A percentile compares a stretch with the other conserved stretches of the same genome.
These are phyloP conservation scores for Psilopsiagon aymara DNA, from an alignment of 2,113 vertebrate species.

Conservation along the genomic window DNA sequence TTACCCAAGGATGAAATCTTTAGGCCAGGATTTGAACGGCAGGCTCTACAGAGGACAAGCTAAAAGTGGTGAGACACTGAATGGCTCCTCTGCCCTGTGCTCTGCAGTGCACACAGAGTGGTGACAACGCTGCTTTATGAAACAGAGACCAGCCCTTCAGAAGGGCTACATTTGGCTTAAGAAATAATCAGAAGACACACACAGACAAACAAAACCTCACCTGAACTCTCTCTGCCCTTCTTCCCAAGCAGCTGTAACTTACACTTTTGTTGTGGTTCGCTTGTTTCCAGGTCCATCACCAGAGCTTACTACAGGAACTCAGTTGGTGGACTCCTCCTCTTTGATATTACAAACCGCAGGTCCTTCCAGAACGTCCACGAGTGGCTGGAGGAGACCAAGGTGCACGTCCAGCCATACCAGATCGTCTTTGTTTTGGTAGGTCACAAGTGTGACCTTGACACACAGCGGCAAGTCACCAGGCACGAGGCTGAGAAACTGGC, in stretches of 20 bases:
- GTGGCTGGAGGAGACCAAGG: slow-evolving; percentile 92
- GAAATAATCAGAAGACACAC: background rate
- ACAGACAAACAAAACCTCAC: background rate
- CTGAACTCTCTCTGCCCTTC: background rate
- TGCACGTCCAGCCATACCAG: slow-evolving; percentile 93
- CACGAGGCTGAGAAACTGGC: slow-evolving; percentile 97
- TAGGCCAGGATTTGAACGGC: background rate
- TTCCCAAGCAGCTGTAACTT: slow-evolving; percentile 1
- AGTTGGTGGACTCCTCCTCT: slow-evolving; percentile 94
- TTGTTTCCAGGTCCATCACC: slow-evolving; percentile 86
- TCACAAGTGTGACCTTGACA: slow-evolving; percentile 96
- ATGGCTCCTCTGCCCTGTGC: background rate
- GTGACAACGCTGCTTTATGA: background rate
- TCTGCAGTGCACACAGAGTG: background rate
- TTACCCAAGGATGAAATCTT: background rate
- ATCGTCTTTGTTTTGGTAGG: slow-evolving; percentile 95
- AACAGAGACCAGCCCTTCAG: background rate
- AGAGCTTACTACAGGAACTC: slow-evolving; percentile 95
- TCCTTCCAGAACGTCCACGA: slow-evolving; percentile 96
- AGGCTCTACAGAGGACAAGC: background rate
- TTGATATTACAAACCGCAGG: slow-evolving; percentile 96
- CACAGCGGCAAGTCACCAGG: slow-evolving; percentile 90
- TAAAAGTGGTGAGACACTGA: fast-evolving
- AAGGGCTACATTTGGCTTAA: background rate
- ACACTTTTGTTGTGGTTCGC: background rate